Conservation (phyloP, 2,797 vertebrate genomes). For the Enteromius mattozi region DNA sequence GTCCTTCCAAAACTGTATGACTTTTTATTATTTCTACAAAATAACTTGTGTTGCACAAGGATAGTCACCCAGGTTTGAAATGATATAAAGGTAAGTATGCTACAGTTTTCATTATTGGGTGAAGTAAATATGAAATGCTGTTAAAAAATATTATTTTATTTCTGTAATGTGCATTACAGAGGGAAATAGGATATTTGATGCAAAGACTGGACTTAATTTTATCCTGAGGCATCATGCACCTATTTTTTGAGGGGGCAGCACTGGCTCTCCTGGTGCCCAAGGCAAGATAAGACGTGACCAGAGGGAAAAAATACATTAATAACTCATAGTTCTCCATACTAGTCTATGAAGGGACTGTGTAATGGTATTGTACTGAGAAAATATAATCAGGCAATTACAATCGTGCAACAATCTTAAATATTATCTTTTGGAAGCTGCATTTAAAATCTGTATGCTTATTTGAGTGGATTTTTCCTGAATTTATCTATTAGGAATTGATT, state of each 20-base stretch:
- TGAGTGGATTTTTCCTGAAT: neutral
- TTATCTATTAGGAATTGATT: neutral
- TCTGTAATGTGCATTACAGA: neutral
- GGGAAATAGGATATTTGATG: neutral
- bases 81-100: neutral
- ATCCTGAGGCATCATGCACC: slow-evolving; percentile 14
- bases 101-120: neutral
- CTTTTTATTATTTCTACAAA: neutral
- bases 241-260: slow-evolving; percentile 5
- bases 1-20: neutral
- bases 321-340: neutral
- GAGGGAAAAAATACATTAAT: neutral
- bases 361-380: neutral
- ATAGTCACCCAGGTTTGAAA: neutral
- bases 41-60: neutral
- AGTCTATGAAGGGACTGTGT: neutral
- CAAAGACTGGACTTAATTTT: neutral
- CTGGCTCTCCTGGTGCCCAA: neutral
- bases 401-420: neutral
- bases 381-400: neutral
- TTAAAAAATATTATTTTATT: neutral
- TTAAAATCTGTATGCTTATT: neutral
- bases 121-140: neutral
- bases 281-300: slow-evolving; percentile 22
- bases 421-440: neutral